These are phyloP conservation scores for Drosophila triauraria DNA, from an alignment of 1,140 invertebrate species.

Conservation along the genomic window DNA sequence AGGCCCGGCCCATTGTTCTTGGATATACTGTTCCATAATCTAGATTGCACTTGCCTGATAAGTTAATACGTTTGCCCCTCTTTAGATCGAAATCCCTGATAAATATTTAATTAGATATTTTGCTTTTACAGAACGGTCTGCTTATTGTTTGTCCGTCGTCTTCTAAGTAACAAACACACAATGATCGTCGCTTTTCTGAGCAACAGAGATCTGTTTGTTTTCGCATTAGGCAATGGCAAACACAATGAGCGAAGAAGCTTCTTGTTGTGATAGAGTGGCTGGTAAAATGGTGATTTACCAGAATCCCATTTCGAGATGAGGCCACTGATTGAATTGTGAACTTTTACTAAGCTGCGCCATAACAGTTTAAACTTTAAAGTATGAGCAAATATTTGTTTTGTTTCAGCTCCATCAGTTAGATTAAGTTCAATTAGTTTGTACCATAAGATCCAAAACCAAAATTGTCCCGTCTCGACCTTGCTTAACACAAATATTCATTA, in stretches of 20 bases:
- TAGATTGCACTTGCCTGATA: constrained; percentile 66
- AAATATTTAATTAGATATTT: constrained; percentile 79
- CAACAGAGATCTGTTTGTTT: constrained; percentile 46
- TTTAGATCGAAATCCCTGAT: constrained; percentile 66
- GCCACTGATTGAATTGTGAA: not conserved
- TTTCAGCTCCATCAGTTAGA: not conserved
- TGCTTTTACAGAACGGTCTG: constrained; percentile 46
- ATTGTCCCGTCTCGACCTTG: not conserved
- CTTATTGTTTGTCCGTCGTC: constrained; percentile 46
- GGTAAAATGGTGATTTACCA: constrained; percentile 2
- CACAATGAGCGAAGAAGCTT: constrained; percentile 15
- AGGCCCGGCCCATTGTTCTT: constrained; percentile 48
- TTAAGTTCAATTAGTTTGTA: not conserved
- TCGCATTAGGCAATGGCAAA: constrained; percentile 48
- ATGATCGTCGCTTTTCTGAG: constrained; percentile 24
- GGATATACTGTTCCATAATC: constrained; percentile 23
- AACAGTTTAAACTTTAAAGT: not conserved
- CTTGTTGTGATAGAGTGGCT: constrained; percentile 27
- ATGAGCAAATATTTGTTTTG: not conserved
- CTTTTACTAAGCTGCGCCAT: not conserved
- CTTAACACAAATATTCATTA: not conserved
- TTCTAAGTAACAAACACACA: constrained; percentile 30
- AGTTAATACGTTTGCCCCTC: constrained; percentile 59
- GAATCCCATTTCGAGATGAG: constrained; percentile 3
- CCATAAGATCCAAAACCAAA: not conserved